Percentiles rank a stretch among this genome's conserved stretches.
phyloP scores from a whole-genome alignment of 2,888 invertebrate genomes.

The Hedya salicella region DNA sequence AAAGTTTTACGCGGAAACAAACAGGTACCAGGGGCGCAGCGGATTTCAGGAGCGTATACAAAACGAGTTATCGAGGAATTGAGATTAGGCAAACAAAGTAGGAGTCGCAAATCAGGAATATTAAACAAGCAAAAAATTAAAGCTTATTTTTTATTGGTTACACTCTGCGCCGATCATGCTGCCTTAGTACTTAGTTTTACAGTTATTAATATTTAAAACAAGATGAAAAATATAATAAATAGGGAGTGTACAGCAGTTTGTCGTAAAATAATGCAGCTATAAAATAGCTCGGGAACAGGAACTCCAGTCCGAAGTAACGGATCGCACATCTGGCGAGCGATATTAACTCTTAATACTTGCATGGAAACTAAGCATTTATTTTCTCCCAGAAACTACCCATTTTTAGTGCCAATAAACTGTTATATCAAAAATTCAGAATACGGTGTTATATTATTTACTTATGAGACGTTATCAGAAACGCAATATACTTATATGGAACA shows the following conservation, averaged over 20 bases:
- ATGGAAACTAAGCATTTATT: slow-evolving; percentile 4
- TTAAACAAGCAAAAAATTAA: background rate
- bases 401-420: background rate
- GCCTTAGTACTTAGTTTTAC: background rate
- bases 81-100: slow-evolving; percentile 43
- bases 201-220: slow-evolving; percentile 2
- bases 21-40: slow-evolving; percentile 63
- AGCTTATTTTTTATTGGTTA: no score
- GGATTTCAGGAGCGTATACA: slow-evolving; percentile 59
- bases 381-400: background rate
- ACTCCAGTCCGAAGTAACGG: slow-evolving; percentile 18
- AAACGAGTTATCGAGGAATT: slow-evolving; percentile 47
- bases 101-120: slow-evolving; percentile 2
- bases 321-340: slow-evolving; percentile 33
- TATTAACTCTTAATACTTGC: slow-evolving; percentile 34
- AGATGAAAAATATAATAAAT: slow-evolving; percentile 25
- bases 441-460: no score
- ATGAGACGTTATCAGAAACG: no score
- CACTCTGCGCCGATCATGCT: background rate
- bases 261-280: slow-evolving; percentile 34
- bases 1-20: slow-evolving; percentile 83
- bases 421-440: no score
- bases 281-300: slow-evolving; percentile 22
- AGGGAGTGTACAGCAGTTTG: slow-evolving; percentile 27
- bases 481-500: no score